These are phyloP conservation scores for Asarcornis scutulata DNA, from an alignment of 2,113 vertebrate species.

Conservation along the genomic window DNA sequence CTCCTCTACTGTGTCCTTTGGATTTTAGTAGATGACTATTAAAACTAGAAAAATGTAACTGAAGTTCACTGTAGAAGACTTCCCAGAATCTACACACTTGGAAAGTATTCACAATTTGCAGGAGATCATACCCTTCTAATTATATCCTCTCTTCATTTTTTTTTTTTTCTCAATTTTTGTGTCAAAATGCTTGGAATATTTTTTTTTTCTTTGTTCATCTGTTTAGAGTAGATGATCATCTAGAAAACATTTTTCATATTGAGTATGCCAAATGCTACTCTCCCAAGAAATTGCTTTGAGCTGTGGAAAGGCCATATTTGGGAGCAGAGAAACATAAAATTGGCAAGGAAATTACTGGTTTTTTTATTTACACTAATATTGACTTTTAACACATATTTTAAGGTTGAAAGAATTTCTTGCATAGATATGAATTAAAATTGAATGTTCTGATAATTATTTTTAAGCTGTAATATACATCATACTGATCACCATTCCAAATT, in stretches of 20 bases:
- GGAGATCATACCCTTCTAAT: background rate
- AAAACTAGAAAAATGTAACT: background rate
- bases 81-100: background rate
- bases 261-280: background rate
- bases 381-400: background rate
- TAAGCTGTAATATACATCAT: background rate
- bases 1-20: background rate
- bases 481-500: background rate
- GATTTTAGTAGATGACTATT: background rate
- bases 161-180: background rate
- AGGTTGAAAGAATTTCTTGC: background rate
- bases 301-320: background rate
- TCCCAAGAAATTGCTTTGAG: slow-evolving; percentile 7
- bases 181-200: background rate
- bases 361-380: background rate
- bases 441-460: background rate
- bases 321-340: background rate
- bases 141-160: background rate
- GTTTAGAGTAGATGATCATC: background rate
- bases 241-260: background rate
- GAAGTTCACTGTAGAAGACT: background rate
- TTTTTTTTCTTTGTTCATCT: background rate
- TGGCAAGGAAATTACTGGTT: background rate
- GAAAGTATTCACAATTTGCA: background rate
- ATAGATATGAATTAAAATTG: background rate